A percentile compares a stretch with the other conserved stretches of the same genome.
Evolutionary conservation across 2,888 invertebrate species (phyloP).

Genomic region (Brenthis daphne): DNA sequence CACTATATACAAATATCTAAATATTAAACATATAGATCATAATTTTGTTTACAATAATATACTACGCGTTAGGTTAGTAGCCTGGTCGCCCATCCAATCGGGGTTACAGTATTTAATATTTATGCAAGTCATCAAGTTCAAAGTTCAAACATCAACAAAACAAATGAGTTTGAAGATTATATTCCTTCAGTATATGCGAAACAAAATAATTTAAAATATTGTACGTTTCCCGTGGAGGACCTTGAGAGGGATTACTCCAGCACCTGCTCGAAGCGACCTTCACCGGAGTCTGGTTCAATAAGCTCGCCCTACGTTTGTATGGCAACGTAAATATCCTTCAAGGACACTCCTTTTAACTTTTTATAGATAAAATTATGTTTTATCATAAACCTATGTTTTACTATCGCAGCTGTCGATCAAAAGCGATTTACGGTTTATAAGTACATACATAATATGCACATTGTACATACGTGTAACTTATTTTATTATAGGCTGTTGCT

Average conservation of each 20-base stretch:
- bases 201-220: background rate
- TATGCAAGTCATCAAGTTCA: too few relatives aligned
- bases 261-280: constrained; percentile 34
- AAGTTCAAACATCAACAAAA: too few relatives aligned
- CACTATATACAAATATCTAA: background rate
- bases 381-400: constrained; percentile 13
- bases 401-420: constrained; percentile 3
- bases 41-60: too few relatives aligned
- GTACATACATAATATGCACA: too few relatives aligned
- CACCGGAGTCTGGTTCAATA: constrained; percentile 61
- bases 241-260: constrained; percentile 28
- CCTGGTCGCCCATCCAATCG: too few relatives aligned
- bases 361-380: constrained; percentile 17
- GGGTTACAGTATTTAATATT: too few relatives aligned
- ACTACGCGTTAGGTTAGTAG: too few relatives aligned
- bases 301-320: constrained; percentile 52
- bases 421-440: background rate
- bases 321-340: constrained; percentile 56
- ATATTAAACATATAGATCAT: background rate
- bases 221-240: background rate
- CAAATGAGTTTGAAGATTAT: too few relatives aligned
- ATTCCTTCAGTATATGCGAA: background rate
- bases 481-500: too few relatives aligned
- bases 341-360: constrained; percentile 57
- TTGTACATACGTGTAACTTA: too few relatives aligned